phyloP scores from a whole-genome alignment of 2,888 invertebrate genomes.

The Zele albiditarsus region DNA sequence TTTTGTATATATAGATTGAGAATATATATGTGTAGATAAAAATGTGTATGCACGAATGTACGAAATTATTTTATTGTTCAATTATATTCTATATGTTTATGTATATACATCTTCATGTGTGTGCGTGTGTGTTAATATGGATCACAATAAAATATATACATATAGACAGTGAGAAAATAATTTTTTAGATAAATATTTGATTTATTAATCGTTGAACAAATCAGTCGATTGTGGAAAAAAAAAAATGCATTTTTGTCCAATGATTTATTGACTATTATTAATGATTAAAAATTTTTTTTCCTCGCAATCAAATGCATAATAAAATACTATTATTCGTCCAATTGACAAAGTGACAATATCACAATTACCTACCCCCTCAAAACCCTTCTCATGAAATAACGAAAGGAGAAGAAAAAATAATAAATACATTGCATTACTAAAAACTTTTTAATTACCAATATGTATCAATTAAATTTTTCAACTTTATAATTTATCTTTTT shows the following conservation, averaged over 20 bases:
- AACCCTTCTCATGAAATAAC: slow-evolving; percentile 8
- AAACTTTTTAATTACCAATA: not conserved
- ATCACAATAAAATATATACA: not conserved
- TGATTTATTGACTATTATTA: not conserved
- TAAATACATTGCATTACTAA: not conserved
- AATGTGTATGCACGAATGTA: not conserved
- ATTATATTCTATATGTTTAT: not conserved
- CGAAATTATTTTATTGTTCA: slow-evolving; percentile 9
- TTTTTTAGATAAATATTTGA: not conserved
- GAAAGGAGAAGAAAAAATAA: not conserved
- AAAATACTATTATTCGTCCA: slow-evolving; percentile 11
- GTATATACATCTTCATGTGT: not conserved
- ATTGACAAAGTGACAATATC: slow-evolving; percentile 12
- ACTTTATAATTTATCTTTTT: not conserved
- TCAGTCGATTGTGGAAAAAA: not conserved
- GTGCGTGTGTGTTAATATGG: not conserved
- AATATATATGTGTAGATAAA: not conserved
- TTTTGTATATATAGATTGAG: slow-evolving; percentile 17
- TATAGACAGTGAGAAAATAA: slow-evolving; percentile 1
- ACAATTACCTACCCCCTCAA: not conserved
- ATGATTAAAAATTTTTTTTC: not conserved
- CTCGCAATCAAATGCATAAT: slow-evolving; percentile 2
- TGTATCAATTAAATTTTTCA: not conserved
- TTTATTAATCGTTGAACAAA: not conserved
- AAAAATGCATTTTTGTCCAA: not conserved